A percentile compares a stretch with the other conserved stretches of the same genome.
These are phyloP conservation scores for Nothocercus nigrocapillus DNA, from an alignment of 2,113 vertebrate genomes.

Conservation along the genomic window DNA sequence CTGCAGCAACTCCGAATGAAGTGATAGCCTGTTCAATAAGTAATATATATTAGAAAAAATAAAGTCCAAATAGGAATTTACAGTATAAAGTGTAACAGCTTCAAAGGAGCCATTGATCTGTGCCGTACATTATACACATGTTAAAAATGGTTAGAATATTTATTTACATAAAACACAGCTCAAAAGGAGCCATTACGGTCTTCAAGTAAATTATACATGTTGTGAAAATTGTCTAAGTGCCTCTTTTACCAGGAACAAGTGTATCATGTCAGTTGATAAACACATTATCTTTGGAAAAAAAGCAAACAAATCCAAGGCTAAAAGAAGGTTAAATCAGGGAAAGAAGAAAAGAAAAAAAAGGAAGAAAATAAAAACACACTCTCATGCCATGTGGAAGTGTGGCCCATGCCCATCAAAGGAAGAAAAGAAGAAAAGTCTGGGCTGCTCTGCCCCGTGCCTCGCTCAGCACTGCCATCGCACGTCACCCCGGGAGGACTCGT, in stretches of 20 bases:
- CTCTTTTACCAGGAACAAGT: conserved; percentile 53
- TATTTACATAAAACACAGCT: conserved; percentile 56
- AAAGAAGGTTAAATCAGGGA: background rate
- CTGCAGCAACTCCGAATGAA: conserved; percentile 18
- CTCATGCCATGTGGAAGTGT: background rate
- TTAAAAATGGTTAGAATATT: conserved; percentile 46
- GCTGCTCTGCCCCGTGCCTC: background rate
- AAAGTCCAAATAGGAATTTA: conserved; percentile 59
- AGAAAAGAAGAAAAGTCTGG: conserved; percentile 42
- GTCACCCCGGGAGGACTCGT: background rate
- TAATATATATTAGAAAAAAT: conserved; percentile 37
- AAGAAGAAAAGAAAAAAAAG: background rate
- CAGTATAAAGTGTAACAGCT: conserved; percentile 53
- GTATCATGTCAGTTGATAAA: conserved; percentile 16
- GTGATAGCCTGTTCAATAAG: conserved; percentile 52
- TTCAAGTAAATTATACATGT: conserved; percentile 64
- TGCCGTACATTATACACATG: conserved; percentile 57
- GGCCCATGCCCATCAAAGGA: conserved; percentile 56
- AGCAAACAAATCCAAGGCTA: background rate
- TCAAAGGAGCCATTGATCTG: conserved; percentile 69
- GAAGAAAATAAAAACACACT: background rate
- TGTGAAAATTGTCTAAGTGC: conserved; percentile 45
- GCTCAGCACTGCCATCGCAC: background rate
- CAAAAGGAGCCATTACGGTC: conserved; percentile 50
- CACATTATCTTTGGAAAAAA: background rate